phyloP scores from a whole-genome alignment of 1,140 invertebrate species.

The Planococcus citri region DNA sequence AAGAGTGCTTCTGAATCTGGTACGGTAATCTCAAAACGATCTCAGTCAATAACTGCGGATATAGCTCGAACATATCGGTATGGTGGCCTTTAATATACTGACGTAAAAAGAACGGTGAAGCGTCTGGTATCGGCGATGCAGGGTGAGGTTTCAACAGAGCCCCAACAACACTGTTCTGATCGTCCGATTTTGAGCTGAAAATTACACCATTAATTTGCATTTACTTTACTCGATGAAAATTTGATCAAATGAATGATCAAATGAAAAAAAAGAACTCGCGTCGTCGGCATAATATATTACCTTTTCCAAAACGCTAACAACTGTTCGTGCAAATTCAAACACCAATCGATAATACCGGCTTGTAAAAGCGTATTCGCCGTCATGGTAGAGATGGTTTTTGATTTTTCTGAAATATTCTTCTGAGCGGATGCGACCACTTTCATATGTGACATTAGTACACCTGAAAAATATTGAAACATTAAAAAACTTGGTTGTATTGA shows the following conservation, averaged over 20 bases:
- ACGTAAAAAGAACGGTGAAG: slow-evolving; percentile 88
- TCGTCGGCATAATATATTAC: too few relatives aligned
- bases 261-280: too few relatives aligned
- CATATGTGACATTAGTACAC: slow-evolving; percentile 48
- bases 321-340: slow-evolving; percentile 62
- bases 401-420: slow-evolving; percentile 46
- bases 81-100: slow-evolving; percentile 86
- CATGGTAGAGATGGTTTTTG: slow-evolving; percentile 55
- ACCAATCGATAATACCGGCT: slow-evolving; percentile 68
- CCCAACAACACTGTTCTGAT: slow-evolving; percentile 32
- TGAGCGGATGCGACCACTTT: slow-evolving; percentile 38
- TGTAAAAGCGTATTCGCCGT: slow-evolving; percentile 65
- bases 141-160: slow-evolving; percentile 68
- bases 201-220: neutral
- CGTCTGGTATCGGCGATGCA: slow-evolving; percentile 69
- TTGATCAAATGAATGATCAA: too few relatives aligned
- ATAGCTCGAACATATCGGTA: slow-evolving; percentile 84
- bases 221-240: too few relatives aligned
- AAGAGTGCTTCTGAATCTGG: slow-evolving; percentile 68
- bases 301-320: slow-evolving; percentile 61
- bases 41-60: slow-evolving; percentile 85
- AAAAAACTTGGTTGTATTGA: neutral
- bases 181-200: slow-evolving; percentile 11
- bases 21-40: slow-evolving; percentile 88
- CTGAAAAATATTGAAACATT: neutral